Evolutionary conservation across 2,113 vertebrate genomes (phyloP).

Genomic region (Morone saxatilis): DNA sequence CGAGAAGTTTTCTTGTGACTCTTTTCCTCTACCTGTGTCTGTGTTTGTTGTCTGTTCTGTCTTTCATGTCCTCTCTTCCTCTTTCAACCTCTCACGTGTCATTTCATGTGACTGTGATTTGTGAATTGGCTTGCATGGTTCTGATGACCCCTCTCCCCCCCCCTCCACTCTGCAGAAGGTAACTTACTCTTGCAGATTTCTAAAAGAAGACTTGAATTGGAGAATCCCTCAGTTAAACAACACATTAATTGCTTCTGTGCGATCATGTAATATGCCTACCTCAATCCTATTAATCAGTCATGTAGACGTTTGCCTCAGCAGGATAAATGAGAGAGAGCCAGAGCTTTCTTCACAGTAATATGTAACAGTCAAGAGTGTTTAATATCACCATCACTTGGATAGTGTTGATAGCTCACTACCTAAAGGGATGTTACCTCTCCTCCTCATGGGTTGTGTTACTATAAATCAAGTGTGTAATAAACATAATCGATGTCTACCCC

Average conservation of each 20-base stretch:
- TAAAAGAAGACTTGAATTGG: constrained; percentile 32
- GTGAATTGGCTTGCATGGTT: constrained; percentile 95
- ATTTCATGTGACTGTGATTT: constrained; percentile 90
- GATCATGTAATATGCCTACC: constrained; percentile 48
- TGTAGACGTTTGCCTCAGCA: constrained; percentile 60
- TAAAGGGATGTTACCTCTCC: constrained; percentile 29
- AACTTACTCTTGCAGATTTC: constrained; percentile 77
- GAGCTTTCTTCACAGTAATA: constrained; percentile 49
- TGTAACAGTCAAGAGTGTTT: constrained; percentile 57
- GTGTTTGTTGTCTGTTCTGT: constrained; percentile 91
- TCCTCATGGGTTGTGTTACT: constrained; percentile 14
- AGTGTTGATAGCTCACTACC: constrained; percentile 43
- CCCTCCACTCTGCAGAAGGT: constrained; percentile 94
- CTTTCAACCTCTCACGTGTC: constrained; percentile 95
- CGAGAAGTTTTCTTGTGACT: constrained; percentile 49
- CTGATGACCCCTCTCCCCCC: constrained; percentile 85
- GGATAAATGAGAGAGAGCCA: constrained; percentile 67
- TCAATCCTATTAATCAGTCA: constrained; percentile 61
- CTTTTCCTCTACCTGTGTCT: constrained; percentile 76
- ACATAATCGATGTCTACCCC: constrained; percentile 20
- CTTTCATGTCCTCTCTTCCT: constrained; percentile 90
- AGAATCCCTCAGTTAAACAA: constrained; percentile 48
- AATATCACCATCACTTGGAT: constrained; percentile 50
- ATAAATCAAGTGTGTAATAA: constrained; percentile 58
- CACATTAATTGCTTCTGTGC: constrained; percentile 51